Conservation (phyloP, 2,888 invertebrate genomes). For the Sturmia bella region DNA sequence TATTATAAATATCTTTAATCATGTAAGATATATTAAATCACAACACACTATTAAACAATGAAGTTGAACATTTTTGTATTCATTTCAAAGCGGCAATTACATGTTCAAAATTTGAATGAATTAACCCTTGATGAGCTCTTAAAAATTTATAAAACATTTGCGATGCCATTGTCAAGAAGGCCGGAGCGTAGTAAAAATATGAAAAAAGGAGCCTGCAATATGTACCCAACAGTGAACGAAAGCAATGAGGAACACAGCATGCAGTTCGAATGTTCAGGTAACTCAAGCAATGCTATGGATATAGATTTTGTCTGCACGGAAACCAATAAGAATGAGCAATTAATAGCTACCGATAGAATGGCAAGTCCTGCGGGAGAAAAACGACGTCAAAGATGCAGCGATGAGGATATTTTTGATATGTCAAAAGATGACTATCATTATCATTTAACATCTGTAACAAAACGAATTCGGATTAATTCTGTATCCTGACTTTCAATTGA, state of each 20-base stretch:
- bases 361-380: constrained; percentile 49
- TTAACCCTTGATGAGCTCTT: constrained; percentile 72
- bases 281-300: constrained; percentile 34
- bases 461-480: constrained; percentile 56
- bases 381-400: constrained; percentile 41
- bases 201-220: neutral
- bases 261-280: neutral
- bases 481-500: constrained; percentile 29
- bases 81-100: constrained; percentile 72
- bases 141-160: constrained; percentile 75
- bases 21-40: constrained; percentile 69
- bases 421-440: constrained; percentile 44
- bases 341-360: constrained; percentile 2
- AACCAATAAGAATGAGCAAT: neutral
- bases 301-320: constrained; percentile 18
- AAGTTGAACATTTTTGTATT: neutral
- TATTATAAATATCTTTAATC: constrained; percentile 72
- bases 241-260: constrained; percentile 27
- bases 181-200: constrained; percentile 33
- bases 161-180: constrained; percentile 73
- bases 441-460: constrained; percentile 54
- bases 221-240: neutral
- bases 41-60: neutral
- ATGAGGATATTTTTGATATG: constrained; percentile 29
- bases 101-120: constrained; percentile 72